phyloP scores from a whole-genome alignment of 2,888 invertebrate species.

The Pollenia angustigena region DNA sequence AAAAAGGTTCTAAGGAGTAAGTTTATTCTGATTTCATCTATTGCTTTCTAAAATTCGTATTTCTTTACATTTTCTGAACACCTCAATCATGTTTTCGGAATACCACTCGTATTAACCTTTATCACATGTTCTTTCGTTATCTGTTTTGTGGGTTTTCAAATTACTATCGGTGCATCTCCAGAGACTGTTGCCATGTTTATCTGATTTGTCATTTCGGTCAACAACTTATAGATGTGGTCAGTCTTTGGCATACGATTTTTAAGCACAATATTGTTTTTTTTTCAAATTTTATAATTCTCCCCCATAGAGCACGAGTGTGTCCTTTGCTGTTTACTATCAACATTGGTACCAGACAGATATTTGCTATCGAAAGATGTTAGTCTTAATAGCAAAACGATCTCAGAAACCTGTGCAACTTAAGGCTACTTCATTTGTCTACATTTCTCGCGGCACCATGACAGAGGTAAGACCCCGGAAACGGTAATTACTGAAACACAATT shows the following conservation, averaged over 20 bases:
- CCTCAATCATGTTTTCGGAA: conserved; percentile 75
- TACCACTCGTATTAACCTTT: conserved; percentile 76
- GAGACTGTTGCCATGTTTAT: conserved; percentile 78
- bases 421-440: conserved; percentile 78
- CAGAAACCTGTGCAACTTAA: conserved; percentile 78
- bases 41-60: background rate
- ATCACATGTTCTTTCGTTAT: conserved; percentile 75
- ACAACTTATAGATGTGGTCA: conserved; percentile 78
- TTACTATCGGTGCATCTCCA: conserved; percentile 77
- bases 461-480: conserved; percentile 74
- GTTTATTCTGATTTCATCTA: background rate
- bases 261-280: background rate
- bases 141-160: conserved; percentile 79
- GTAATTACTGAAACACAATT: background rate
- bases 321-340: conserved; percentile 78
- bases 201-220: conserved; percentile 80
- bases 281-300: background rate
- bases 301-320: conserved; percentile 75
- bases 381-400: conserved; percentile 78
- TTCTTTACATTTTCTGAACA: conserved; percentile 67
- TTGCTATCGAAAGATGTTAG: conserved; percentile 77
- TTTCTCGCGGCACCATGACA: conserved; percentile 79
- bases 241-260: conserved; percentile 17
- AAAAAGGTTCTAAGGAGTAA: conserved; percentile 62
- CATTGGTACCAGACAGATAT: conserved; percentile 78